These are phyloP conservation scores for Andricus curvator DNA, from an alignment of 2,888 invertebrate genomes.

Conservation along the genomic window DNA sequence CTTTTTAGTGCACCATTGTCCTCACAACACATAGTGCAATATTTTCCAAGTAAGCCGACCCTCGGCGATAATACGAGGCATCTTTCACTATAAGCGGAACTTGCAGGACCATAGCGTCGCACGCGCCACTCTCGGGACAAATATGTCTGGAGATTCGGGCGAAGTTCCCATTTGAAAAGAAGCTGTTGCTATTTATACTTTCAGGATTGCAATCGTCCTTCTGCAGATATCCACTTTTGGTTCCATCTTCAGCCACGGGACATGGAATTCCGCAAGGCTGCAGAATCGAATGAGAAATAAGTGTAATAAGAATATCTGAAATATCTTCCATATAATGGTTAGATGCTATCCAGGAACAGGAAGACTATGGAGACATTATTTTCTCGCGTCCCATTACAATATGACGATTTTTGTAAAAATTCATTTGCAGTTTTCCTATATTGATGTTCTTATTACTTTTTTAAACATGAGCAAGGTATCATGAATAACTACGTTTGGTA, in stretches of 20 bases:
- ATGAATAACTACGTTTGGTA: too few relatives aligned
- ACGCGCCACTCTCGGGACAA: slow-evolving; percentile 49
- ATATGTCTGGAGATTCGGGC: slow-evolving; percentile 55
- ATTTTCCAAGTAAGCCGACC: slow-evolving; percentile 41
- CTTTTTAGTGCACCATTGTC: not conserved
- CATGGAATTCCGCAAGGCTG: slow-evolving; percentile 33
- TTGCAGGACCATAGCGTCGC: slow-evolving; percentile 12
- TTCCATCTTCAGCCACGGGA: not conserved
- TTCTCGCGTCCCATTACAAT: too few relatives aligned
- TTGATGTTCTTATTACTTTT: not conserved
- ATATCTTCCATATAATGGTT: not conserved
- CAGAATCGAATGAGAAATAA: slow-evolving; percentile 33
- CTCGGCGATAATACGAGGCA: slow-evolving; percentile 51
- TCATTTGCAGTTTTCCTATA: too few relatives aligned
- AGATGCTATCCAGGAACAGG: not conserved
- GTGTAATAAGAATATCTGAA: slow-evolving; percentile 27
- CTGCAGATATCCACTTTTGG: slow-evolving; percentile 33
- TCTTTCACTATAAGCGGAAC: slow-evolving; percentile 57
- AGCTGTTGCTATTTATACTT: slow-evolving; percentile 58
- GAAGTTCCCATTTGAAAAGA: slow-evolving; percentile 56
- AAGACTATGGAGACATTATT: not conserved
- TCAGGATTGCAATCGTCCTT: slow-evolving; percentile 47
- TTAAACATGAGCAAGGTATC: not conserved
- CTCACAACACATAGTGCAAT: slow-evolving; percentile 15
- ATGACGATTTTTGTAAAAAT: too few relatives aligned